These are phyloP conservation scores for Calliphora vicina DNA, from an alignment of 1,140 invertebrate genomes.

Conservation along the genomic window DNA sequence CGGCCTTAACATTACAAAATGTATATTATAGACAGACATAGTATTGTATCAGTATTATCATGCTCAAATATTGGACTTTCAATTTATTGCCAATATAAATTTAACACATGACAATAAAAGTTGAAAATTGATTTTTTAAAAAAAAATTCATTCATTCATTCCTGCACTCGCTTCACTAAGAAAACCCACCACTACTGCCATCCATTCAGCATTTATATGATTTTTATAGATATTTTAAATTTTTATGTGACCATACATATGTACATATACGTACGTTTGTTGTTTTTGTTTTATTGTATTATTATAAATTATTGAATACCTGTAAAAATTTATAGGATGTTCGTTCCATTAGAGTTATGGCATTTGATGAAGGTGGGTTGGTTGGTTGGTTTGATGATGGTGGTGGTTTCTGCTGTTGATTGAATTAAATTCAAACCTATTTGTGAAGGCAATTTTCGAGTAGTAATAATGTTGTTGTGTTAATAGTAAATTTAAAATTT, in stretches of 20 bases:
- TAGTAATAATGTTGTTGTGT: neutral
- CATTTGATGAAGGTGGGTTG: conserved; percentile 25
- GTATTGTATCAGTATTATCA: neutral
- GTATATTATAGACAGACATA: neutral
- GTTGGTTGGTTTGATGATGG: neutral
- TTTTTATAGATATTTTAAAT: conserved; percentile 20
- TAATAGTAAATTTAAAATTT: no score
- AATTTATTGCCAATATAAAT: conserved; percentile 35
- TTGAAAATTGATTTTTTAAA: conserved; percentile 29
- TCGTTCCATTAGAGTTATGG: conserved; percentile 34
- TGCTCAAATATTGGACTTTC: conserved; percentile 3
- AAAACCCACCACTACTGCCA: neutral
- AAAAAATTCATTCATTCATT: conserved; percentile 24
- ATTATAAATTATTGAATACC: conserved; percentile 4
- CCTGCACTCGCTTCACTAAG: neutral
- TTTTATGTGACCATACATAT: conserved; percentile 14
- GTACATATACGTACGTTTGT: neutral
- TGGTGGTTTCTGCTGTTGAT: neutral
- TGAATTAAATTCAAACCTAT: neutral
- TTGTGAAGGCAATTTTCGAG: neutral
- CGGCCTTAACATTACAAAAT: neutral
- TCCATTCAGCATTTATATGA: conserved; percentile 14
- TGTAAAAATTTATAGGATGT: conserved; percentile 3
- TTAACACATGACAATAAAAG: conserved; percentile 31
- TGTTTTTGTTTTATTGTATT: conserved; percentile 5